Conservation (phyloP, 2,113 vertebrate species). For the Indicator indicator region DNA sequence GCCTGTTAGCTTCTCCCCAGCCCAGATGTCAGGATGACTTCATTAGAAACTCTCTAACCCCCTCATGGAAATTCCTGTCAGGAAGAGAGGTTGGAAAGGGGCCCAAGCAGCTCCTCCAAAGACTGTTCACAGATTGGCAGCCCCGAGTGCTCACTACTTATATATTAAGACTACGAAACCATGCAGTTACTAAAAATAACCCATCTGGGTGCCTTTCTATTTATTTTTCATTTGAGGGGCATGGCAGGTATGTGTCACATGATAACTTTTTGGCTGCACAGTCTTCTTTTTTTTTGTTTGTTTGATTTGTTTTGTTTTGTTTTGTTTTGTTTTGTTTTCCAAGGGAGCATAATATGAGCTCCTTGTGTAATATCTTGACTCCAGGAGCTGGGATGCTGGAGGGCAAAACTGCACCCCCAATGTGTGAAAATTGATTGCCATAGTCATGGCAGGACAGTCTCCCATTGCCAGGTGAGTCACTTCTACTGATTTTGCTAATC, state of each 20-base stretch:
- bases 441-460: background rate
- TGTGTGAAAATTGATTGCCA: background rate
- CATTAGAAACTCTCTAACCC: background rate
- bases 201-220: background rate
- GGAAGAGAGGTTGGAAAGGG: constrained; percentile 12
- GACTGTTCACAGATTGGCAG: constrained; percentile 24
- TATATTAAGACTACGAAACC: constrained; percentile 21
- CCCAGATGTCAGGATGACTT: background rate
- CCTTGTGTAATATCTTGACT: background rate
- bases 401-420: background rate
- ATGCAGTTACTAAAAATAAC: constrained; percentile 27
- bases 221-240: background rate
- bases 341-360: background rate
- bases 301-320: no score
- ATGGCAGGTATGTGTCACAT: background rate
- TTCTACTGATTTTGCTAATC: background rate
- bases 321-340: no score
- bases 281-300: background rate
- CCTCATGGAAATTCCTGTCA: constrained; percentile 35
- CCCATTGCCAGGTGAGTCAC: background rate
- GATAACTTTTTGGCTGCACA: background rate
- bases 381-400: background rate
- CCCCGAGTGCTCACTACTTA: constrained; percentile 5
- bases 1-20: background rate
- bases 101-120: constrained; percentile 14